These are phyloP conservation scores for Imbricaverruca yamaguchii DNA, from an alignment of 2,888 invertebrate species.

Conservation along the genomic window DNA sequence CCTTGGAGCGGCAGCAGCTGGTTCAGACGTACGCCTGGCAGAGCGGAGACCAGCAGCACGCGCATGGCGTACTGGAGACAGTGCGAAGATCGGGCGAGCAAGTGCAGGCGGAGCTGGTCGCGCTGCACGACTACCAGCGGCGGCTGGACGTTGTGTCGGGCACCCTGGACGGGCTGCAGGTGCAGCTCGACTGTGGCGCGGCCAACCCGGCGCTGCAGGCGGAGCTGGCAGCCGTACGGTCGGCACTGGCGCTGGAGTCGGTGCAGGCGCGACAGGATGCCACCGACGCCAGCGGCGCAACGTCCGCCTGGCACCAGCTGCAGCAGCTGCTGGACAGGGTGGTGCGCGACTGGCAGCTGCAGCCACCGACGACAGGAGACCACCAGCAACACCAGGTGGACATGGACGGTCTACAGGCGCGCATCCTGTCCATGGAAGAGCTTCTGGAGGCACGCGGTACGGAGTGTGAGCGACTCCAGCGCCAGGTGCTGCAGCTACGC, in stretches of 20 bases:
- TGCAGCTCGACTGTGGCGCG: no score
- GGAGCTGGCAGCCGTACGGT: not conserved
- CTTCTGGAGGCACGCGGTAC: not conserved
- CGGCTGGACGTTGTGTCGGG: no score
- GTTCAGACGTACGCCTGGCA: not conserved
- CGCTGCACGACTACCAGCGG: no score
- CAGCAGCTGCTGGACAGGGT: not conserved
- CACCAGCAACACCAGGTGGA: not conserved
- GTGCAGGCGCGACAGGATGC: no score
- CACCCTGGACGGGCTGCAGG: no score
- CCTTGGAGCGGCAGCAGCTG: not conserved
- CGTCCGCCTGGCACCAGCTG: not conserved
- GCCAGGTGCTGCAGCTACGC: not conserved
- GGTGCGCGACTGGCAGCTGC: not conserved
- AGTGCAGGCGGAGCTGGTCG: not conserved
- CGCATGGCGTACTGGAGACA: not conserved
- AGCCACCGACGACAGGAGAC: not conserved
- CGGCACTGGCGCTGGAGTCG: no score
- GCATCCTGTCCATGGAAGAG: conserved; percentile 10
- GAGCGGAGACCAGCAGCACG: not conserved
- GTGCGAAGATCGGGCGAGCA: not conserved
- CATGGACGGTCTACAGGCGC: conserved; percentile 10
- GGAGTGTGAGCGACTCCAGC: conserved; percentile 1
- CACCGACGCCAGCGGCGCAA: not conserved
- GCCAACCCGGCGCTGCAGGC: not conserved